Conservation (phyloP, 2,888 invertebrate species). For the Pterobdella sp. region DNA sequence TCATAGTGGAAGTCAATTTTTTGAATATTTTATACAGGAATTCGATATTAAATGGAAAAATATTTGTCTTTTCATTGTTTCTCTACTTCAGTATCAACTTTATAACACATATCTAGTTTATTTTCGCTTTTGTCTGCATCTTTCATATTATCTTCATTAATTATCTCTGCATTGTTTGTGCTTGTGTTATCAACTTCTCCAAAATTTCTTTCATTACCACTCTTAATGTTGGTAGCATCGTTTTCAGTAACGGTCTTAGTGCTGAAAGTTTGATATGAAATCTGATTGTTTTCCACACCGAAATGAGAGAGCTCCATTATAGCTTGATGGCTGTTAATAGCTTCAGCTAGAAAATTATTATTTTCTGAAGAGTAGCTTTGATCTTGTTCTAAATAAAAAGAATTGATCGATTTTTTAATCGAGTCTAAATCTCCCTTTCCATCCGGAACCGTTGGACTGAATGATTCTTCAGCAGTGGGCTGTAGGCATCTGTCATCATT, state of each 20-base stretch:
- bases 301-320: neutral
- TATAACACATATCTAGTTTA: neutral
- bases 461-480: slow-evolving; percentile 2
- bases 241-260: neutral
- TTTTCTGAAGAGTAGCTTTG: neutral
- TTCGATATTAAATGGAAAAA: no score
- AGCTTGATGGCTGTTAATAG: neutral
- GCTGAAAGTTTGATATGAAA: no score
- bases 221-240: neutral
- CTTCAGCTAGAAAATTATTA: no score
- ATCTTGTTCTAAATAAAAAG: neutral
- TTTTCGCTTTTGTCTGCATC: neutral
- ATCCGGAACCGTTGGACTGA: neutral
- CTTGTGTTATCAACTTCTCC: neutral
- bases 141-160: neutral
- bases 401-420: neutral
- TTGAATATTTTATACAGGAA: no score
- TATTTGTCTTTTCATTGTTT: no score
- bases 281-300: no score
- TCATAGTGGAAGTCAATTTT: no score
- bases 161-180: neutral
- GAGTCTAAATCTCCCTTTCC: neutral
- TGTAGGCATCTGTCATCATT: neutral
- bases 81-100: neutral
- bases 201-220: neutral